Conservation (phyloP, 2,113 vertebrate genomes). For the Cryptoleucopteryx plumbea region DNA sequence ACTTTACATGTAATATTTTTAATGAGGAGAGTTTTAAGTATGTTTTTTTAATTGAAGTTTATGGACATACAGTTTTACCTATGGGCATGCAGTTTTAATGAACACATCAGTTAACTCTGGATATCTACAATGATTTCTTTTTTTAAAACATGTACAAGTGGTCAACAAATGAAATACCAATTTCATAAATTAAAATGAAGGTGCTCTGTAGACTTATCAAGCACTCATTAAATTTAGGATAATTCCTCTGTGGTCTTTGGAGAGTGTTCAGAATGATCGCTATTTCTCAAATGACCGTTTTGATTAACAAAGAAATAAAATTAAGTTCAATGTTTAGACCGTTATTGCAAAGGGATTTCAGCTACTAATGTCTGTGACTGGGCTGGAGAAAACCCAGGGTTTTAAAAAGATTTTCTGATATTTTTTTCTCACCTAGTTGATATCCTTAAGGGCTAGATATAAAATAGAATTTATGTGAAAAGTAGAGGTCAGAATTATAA, state of each 20-base stretch:
- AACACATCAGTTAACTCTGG: not conserved
- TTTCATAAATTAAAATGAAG: constrained; percentile 42
- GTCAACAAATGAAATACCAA: constrained; percentile 38
- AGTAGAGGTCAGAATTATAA: not conserved
- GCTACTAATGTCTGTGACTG: not conserved
- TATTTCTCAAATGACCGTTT: constrained; percentile 30
- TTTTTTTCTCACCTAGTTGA: not conserved
- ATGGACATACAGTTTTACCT: not conserved
- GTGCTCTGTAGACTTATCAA: not conserved
- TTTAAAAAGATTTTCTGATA: not conserved
- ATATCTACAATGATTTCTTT: not conserved
- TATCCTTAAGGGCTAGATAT: not conserved
- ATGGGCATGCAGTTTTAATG: not conserved
- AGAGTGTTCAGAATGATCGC: constrained; percentile 9
- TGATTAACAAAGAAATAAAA: constrained; percentile 53
- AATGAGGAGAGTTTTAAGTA: not conserved
- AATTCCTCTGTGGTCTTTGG: constrained; percentile 5
- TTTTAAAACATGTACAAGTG: not conserved
- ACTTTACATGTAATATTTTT: not conserved
- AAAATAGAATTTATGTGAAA: not conserved
- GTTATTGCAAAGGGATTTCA: constrained; percentile 30
- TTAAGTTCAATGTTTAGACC: not conserved
- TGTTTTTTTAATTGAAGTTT: not conserved
- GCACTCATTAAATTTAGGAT: not conserved
- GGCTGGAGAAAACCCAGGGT: rapidly evolving